These are phyloP conservation scores for Drosophila subpulchrella DNA, from an alignment of 1,140 invertebrate species.

Conservation along the genomic window DNA sequence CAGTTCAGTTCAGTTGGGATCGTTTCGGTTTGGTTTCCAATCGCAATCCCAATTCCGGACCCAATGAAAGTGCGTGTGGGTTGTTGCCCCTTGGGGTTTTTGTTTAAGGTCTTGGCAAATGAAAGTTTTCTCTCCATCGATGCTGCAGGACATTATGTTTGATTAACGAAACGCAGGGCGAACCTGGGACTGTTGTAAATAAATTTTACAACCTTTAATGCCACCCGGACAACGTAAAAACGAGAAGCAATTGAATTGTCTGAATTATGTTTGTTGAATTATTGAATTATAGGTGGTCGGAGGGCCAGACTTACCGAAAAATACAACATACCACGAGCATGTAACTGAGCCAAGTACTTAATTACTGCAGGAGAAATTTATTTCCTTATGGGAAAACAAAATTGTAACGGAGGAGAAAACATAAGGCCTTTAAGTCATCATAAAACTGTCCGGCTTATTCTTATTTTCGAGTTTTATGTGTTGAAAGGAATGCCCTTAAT, in stretches of 20 bases:
- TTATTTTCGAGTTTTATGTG: not conserved
- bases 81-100: slow-evolving; percentile 67
- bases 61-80: slow-evolving; percentile 72
- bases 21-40: slow-evolving; percentile 1
- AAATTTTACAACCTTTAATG: slow-evolving; percentile 53
- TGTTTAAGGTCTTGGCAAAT: slow-evolving; percentile 37
- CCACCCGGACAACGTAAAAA: slow-evolving; percentile 49
- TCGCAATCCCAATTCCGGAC: slow-evolving; percentile 21
- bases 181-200: slow-evolving; percentile 38
- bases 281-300: slow-evolving; percentile 49
- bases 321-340: not conserved
- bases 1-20: not conserved
- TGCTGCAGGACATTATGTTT: slow-evolving; percentile 47
- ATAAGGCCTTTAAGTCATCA: not conserved
- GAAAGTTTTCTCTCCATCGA: slow-evolving; percentile 56
- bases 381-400: slow-evolving; percentile 1
- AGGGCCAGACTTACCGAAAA: slow-evolving; percentile 2
- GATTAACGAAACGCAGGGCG: slow-evolving; percentile 54
- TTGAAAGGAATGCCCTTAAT: not conserved
- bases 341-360: slow-evolving; percentile 32
- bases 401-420: not conserved
- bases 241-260: slow-evolving; percentile 56
- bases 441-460: not conserved
- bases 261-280: slow-evolving; percentile 48
- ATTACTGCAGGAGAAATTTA: slow-evolving; percentile 25